Percentiles rank a stretch among this genome's conserved stretches.
These are phyloP conservation scores for Carlito syrichta DNA, from an alignment of 2,113 vertebrate genomes.

Conservation along the genomic window DNA sequence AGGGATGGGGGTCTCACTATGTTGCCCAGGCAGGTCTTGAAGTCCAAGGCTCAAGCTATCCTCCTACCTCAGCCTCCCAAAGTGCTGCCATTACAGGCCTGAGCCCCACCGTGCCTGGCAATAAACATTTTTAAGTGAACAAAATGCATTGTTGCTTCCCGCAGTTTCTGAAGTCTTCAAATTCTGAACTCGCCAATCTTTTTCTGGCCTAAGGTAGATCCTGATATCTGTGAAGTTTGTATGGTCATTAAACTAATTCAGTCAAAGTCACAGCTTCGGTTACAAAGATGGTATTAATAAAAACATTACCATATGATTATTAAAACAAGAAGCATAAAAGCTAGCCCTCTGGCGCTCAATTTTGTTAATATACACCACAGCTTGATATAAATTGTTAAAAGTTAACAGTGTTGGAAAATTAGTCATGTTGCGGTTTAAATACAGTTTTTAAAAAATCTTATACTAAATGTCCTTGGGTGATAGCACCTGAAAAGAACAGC, in stretches of 20 bases:
- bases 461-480: not conserved
- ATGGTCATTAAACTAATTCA: constrained; percentile 22
- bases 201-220: constrained; percentile 9
- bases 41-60: no score
- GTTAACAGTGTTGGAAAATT: constrained; percentile 43
- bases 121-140: not conserved
- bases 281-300: constrained; percentile 43
- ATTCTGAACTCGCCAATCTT: not conserved
- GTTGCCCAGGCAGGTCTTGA: no score
- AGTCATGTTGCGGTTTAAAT: constrained; percentile 40
- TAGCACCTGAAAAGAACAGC: not conserved
- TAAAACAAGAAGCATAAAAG: constrained; percentile 56
- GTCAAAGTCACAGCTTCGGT: constrained; percentile 27
- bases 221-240: not conserved
- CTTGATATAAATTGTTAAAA: constrained; percentile 52
- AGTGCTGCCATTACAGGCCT: no score
- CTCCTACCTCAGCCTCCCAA: no score
- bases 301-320: constrained; percentile 50
- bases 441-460: not conserved
- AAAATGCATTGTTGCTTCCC: not conserved
- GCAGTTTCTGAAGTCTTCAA: not conserved
- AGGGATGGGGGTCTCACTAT: no score
- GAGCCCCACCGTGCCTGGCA: no score
- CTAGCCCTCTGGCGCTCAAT: constrained; percentile 32
- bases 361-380: constrained; percentile 37